These are phyloP conservation scores for Acleris holmiana DNA, from an alignment of 2,888 invertebrate species.

Conservation along the genomic window DNA sequence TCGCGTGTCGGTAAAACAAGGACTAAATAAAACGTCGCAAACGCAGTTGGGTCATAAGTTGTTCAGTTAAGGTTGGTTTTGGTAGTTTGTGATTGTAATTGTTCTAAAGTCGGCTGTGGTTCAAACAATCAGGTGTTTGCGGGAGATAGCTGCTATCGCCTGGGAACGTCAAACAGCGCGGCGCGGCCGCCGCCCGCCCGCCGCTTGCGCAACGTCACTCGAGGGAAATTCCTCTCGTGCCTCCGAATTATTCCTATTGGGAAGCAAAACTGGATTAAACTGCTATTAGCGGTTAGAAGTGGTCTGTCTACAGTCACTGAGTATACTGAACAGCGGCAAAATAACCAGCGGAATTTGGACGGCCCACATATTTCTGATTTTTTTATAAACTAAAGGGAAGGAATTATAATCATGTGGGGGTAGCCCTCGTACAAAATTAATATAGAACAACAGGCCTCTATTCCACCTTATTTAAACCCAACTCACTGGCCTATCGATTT, in stretches of 20 bases:
- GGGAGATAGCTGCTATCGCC: constrained; percentile 81
- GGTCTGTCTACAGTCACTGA: background rate
- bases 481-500: too few relatives aligned
- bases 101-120: constrained; percentile 65
- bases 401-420: too few relatives aligned
- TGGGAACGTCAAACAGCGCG: constrained; percentile 82
- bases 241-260: constrained; percentile 23
- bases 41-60: constrained; percentile 37
- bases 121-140: constrained; percentile 82
- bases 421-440: too few relatives aligned
- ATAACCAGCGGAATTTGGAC: too few relatives aligned
- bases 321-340: background rate
- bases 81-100: constrained; percentile 43
- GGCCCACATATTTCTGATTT: too few relatives aligned
- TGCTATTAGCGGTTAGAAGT: constrained; percentile 8
- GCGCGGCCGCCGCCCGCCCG: constrained; percentile 59
- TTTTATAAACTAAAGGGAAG: too few relatives aligned
- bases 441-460: too few relatives aligned
- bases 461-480: too few relatives aligned
- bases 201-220: constrained; percentile 62
- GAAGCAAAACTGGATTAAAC: constrained; percentile 19
- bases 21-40: constrained; percentile 42
- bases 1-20: constrained; percentile 66
- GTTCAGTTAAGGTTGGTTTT: constrained; percentile 43
- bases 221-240: constrained; percentile 45